Conservation (phyloP, 2,888 invertebrate genomes). For the Perizoma affinitatum region DNA sequence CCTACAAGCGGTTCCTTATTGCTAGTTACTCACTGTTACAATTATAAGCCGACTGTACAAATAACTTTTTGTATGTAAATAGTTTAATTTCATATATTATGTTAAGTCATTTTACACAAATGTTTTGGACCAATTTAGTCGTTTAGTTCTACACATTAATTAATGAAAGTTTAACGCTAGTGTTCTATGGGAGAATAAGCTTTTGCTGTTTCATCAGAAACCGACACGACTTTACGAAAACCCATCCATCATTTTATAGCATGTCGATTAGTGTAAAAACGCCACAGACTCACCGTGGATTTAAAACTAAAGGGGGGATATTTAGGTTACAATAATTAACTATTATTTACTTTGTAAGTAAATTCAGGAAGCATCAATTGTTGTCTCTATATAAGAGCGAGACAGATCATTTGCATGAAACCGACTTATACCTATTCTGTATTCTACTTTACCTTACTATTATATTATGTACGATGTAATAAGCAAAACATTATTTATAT, state of each 20-base stretch:
- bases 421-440: constrained; percentile 20
- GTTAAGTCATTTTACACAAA: constrained; percentile 21
- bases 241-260: constrained; percentile 5
- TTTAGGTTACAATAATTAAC: constrained; percentile 26
- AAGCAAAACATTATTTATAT: constrained; percentile 38
- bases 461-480: constrained; percentile 33
- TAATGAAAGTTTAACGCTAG: constrained; percentile 11
- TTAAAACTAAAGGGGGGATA: constrained; percentile 25
- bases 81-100: constrained; percentile 14
- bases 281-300: constrained; percentile 10
- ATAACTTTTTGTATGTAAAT: constrained; percentile 27
- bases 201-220: constrained; percentile 16
- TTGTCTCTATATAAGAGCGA: constrained; percentile 22
- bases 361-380: constrained; percentile 27
- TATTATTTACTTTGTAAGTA: constrained; percentile 31
- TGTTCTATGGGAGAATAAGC: constrained; percentile 16
- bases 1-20: constrained; percentile 31
- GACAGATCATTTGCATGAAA: constrained; percentile 18
- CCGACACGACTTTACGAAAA: constrained; percentile 5
- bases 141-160: constrained; percentile 4
- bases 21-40: constrained; percentile 25
- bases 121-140: constrained; percentile 30
- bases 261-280: constrained; percentile 20
- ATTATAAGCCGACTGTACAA: constrained; percentile 32
- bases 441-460: constrained; percentile 32